These are phyloP conservation scores for Arrhamphus sclerolepis DNA, from an alignment of 2,797 vertebrate genomes.

Conservation along the genomic window DNA sequence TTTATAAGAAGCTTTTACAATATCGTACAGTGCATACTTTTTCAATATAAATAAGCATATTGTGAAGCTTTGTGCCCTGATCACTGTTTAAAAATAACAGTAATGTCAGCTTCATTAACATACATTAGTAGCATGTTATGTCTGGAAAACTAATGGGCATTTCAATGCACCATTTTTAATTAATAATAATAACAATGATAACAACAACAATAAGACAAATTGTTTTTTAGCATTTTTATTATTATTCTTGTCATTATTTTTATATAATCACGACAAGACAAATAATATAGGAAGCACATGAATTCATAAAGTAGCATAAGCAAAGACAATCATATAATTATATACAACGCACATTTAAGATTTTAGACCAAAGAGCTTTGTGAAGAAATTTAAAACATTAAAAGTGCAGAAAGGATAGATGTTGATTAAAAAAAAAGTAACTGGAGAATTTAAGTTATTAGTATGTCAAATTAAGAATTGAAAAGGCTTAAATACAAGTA, in stretches of 20 bases:
- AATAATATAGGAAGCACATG: background rate
- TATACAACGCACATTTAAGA: background rate
- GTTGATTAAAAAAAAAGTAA: slow-evolving; percentile 2
- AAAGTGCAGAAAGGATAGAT: background rate
- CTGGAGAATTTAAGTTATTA: slow-evolving; percentile 3
- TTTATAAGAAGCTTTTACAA: slow-evolving; percentile 27
- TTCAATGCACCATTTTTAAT: no score
- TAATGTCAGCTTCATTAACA: no score
- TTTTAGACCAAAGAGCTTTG: background rate
- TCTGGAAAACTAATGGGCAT: no score
- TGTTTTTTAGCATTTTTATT: no score
- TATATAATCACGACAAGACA: no score
- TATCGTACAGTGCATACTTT: background rate
- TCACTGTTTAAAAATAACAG: no score
- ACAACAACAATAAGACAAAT: background rate
- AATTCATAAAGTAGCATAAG: background rate
- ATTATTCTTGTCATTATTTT: no score
- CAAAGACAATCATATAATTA: background rate
- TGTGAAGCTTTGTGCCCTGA: no score
- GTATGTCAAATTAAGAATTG: slow-evolving; percentile 16
- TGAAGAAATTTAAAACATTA: background rate
- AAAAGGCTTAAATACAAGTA: slow-evolving; percentile 10
- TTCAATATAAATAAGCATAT: no score
- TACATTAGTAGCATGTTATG: no score
- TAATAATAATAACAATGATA: background rate